phyloP scores from a whole-genome alignment of 2,888 invertebrate species.

The Mesoligia furuncula region DNA sequence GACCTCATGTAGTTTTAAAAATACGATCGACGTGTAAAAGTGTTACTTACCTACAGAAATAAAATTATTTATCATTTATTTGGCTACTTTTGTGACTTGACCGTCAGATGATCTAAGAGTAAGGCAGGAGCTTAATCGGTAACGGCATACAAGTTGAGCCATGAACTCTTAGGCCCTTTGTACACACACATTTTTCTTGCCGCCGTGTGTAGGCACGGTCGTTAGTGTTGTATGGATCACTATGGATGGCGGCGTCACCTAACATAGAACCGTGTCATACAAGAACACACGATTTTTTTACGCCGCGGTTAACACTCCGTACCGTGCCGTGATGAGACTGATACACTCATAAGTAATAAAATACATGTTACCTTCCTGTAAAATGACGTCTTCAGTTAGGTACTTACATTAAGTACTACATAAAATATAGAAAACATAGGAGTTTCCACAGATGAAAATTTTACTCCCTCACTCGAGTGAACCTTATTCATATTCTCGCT shows the following conservation, averaged over 20 bases:
- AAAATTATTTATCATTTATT: not conserved
- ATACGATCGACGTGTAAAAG: not conserved
- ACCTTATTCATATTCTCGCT: constrained; percentile 43
- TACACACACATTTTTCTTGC: not conserved
- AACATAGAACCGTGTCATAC: not conserved
- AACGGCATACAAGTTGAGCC: not conserved
- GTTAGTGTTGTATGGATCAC: not conserved
- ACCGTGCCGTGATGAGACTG: not conserved
- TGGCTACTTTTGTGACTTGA: not conserved
- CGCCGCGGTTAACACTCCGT: not conserved
- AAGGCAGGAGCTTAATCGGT: not conserved
- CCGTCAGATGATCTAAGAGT: not conserved
- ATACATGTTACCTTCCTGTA: not conserved
- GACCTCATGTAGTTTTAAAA: not conserved
- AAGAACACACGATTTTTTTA: not conserved
- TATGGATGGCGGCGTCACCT: not conserved
- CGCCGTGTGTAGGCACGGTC: not conserved
- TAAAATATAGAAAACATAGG: constrained; percentile 18
- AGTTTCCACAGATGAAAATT: constrained; percentile 37
- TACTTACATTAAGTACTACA: not conserved
- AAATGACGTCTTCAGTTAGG: not conserved
- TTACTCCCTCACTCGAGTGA: constrained; percentile 23
- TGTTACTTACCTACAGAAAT: not conserved
- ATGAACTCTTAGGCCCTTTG: not conserved
- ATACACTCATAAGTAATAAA: not conserved